Percentiles rank a stretch among this genome's conserved stretches.
phyloP scores from a whole-genome alignment of 2,113 vertebrate genomes.

The Rafetus swinhoei region DNA sequence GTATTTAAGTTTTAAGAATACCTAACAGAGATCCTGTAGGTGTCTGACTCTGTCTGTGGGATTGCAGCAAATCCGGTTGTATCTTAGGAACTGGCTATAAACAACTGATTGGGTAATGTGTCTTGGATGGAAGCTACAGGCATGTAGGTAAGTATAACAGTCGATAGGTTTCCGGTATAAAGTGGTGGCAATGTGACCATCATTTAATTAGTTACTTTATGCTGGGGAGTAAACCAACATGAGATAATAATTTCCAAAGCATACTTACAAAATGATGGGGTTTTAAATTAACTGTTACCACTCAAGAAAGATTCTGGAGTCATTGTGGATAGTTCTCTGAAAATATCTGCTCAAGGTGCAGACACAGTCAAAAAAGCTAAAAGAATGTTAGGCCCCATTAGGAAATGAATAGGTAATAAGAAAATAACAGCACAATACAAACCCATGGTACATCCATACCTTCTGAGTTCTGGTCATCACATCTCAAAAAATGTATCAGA shows the following conservation, averaged over 20 bases:
- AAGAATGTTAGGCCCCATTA: not conserved
- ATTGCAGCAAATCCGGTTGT: too few species aligned
- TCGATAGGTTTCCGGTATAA: too few species aligned
- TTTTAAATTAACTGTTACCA: not conserved
- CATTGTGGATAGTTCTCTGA: not conserved
- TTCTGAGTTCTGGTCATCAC: not conserved
- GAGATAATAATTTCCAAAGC: not conserved
- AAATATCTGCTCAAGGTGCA: not conserved
- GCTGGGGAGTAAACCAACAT: not conserved
- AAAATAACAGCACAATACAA: not conserved
- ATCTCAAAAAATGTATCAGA: not conserved
- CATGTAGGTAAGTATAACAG: too few species aligned
- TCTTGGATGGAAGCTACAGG: too few species aligned
- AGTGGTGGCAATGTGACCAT: too few species aligned
- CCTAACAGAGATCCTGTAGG: too few species aligned
- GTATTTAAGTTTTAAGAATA: too few species aligned
- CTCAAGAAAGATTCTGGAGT: not conserved
- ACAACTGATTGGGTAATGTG: too few species aligned
- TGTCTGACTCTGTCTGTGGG: too few species aligned
- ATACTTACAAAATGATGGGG: not conserved
- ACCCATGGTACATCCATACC: not conserved
- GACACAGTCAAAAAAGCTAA: not conserved
- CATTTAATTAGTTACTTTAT: not conserved
- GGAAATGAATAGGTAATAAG: not conserved
- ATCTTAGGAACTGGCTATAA: too few species aligned